A percentile compares a stretch with the other conserved stretches of the same genome.
Conservation (phyloP, 2,797 vertebrate genomes). For the Neoniphon sammara region DNA sequence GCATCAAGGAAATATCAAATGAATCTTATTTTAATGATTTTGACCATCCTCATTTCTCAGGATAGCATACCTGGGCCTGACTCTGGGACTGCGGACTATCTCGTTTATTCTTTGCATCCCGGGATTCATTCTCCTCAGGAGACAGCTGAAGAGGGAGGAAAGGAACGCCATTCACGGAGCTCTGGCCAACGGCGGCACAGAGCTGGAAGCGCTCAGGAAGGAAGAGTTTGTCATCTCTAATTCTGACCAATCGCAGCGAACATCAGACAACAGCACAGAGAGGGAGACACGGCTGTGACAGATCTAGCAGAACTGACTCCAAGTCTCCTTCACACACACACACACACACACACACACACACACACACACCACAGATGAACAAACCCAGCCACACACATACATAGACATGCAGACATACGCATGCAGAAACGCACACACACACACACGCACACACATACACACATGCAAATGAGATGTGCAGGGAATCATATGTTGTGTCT, state of each 20-base stretch:
- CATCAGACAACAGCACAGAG: slow-evolving; percentile 68
- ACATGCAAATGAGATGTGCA: slow-evolving; percentile 62
- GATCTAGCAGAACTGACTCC: slow-evolving; percentile 4
- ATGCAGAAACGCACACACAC: slow-evolving; percentile 8
- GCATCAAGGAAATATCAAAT: not conserved
- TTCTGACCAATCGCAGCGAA: slow-evolving; percentile 64
- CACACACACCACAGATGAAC: slow-evolving; percentile 18
- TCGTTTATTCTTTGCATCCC: slow-evolving; percentile 81
- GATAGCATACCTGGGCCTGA: slow-evolving; percentile 81
- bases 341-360: not conserved
- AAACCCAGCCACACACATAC: not conserved
- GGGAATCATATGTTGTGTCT: slow-evolving; percentile 69
- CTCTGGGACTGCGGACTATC: slow-evolving; percentile 76
- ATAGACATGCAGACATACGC: slow-evolving; percentile 7
- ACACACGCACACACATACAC: slow-evolving; percentile 8
- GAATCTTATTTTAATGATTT: not conserved
- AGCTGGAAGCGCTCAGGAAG: slow-evolving; percentile 77
- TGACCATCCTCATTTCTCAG: slow-evolving; percentile 50
- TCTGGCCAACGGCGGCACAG: slow-evolving; percentile 70
- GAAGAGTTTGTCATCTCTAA: slow-evolving; percentile 72
- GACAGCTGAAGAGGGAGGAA: slow-evolving; percentile 73
- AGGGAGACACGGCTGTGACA: slow-evolving; percentile 78
- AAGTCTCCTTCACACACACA: not conserved
- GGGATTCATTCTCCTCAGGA: slow-evolving; percentile 76
- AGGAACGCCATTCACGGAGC: slow-evolving; percentile 47